Conservation (phyloP, 2,888 invertebrate genomes). For the Coecobrya sp. region DNA sequence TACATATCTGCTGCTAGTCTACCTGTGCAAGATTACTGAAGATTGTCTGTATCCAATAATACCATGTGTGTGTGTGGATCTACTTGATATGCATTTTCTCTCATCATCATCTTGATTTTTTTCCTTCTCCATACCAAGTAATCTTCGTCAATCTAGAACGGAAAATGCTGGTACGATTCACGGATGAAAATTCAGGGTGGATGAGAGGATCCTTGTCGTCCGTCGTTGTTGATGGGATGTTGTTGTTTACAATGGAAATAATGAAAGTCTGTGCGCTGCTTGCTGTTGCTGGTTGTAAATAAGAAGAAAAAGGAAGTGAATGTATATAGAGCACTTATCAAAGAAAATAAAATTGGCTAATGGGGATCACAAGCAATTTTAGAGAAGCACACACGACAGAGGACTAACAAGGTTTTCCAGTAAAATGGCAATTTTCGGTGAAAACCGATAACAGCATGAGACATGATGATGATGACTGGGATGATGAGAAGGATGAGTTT, state of each 20-base stretch:
- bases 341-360: slow-evolving; percentile 79
- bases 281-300: not conserved
- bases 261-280: slow-evolving; percentile 41
- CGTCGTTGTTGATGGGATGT: slow-evolving; percentile 2
- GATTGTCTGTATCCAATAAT: slow-evolving; percentile 37
- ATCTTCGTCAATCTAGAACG: slow-evolving; percentile 58
- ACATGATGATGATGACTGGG: slow-evolving; percentile 36
- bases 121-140: slow-evolving; percentile 38
- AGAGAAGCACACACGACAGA: not conserved
- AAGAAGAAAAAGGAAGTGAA: slow-evolving; percentile 31
- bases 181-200: slow-evolving; percentile 23
- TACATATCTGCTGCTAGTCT: not conserved
- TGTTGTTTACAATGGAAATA: slow-evolving; percentile 65
- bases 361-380: slow-evolving; percentile 76
- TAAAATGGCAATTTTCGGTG: slow-evolving; percentile 79
- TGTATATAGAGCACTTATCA: slow-evolving; percentile 55
- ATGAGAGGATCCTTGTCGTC: slow-evolving; percentile 22
- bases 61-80: not conserved
- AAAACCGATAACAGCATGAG: slow-evolving; percentile 67
- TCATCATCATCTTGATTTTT: not conserved
- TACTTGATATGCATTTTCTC: slow-evolving; percentile 61
- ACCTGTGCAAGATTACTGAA: slow-evolving; percentile 46
- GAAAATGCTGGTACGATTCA: slow-evolving; percentile 40
- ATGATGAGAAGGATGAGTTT: slow-evolving; percentile 46
- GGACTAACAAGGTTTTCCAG: slow-evolving; percentile 71